Base-by-base conservation (phyloP, 2,888 invertebrate genomes). In the Anticlea derivata region DNA sequence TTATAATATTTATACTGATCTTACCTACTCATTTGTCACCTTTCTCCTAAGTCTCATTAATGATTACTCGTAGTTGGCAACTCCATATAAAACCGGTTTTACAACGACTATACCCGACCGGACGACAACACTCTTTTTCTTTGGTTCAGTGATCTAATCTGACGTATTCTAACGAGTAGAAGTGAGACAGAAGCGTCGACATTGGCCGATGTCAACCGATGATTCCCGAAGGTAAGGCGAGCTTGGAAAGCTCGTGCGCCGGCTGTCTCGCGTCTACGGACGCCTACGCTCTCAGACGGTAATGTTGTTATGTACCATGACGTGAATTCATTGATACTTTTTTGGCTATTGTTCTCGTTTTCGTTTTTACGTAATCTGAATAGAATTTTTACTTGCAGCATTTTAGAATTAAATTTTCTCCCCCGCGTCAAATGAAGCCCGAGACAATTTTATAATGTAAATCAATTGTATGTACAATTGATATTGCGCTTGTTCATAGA, bases 111-210 rank as follows among this genome's bases (percentile, higher is more conserved):
- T 17, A 73, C 66, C 70, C 72, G 73, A 76, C 75, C 78, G 80
- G 79, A 78, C 75, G 80, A 81, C 75, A 53, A 65, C 65, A 76
- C 78, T 78, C 78, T 81, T 40, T 84, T 83, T 84, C 4, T 87
- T 81, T 79, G 76, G 84, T 88, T 88, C 86, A 85, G 72, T 83
- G 84, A 85, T 87, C 86, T 79, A 78, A 81, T 80, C 77, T 74
- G 69, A 68, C 69, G 33, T 74, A 70, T 75, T 74, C 70, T 61
- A 61, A 63, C 56, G 54, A 68, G 82, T 71, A 61, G 7, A 78
- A 82, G 75, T 13, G 75, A 74, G 82, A 82, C 11, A 64, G 70
- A 54, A 55, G 7, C 53, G 41, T 65, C 85, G 86, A 82, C 60
- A 60, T 53, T 51, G 37, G 12, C 67, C 86, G 85, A 84, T 52